Evolutionary conservation across 2,888 invertebrate genomes (phyloP), one percentile per base, ranked within the genome.

Genomic region (Taphrorychus bicolor): DNA sequence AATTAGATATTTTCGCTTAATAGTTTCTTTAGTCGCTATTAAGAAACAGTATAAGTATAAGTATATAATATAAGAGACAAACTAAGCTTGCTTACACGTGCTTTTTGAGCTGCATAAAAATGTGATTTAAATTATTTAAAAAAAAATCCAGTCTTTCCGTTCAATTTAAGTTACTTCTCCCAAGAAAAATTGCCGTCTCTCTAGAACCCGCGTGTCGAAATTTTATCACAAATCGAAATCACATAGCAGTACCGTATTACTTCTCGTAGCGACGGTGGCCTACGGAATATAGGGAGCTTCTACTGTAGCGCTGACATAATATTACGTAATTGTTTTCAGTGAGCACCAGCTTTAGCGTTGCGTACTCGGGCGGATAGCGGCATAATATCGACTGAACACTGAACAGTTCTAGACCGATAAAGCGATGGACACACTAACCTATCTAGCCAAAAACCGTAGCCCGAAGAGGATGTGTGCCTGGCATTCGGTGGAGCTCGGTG

Each of bases 331-430:
- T 58, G 40, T 41, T 69, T 64, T 66, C 66, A 67, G 22, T 63
- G 59, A 59, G 19, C 18, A 54, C 14, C 22, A 54, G 42, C 48
- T 16, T 21, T 40, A 21, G 40, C 16, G 45, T 32, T 48, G 48
- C 23, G 51, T 48, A 52, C 11, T n/a, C 16, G 57, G 57, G 56
- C 67, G 52, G 19, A 17, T 52, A 63, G 70, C 71, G 70, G 73
- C 76, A 75, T 77, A 58, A 24, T 76, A 76, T 77, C 75, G 77
- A 76, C 76, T 74, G 74, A 21, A 17, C 32, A 76, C 76, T 74
- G 74, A 21, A 17, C 32, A 11, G 32, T 73, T 62, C 71, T 70
- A 57, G 60, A 69, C 59, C 66, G 70, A 69, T 59, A 49, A 71
- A 68, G 59, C 48, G 52, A 54, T 32, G 51, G 56, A 60, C 66